phyloP scores from a whole-genome alignment of 2,113 vertebrate genomes.

The Platycercus adscitus region DNA sequence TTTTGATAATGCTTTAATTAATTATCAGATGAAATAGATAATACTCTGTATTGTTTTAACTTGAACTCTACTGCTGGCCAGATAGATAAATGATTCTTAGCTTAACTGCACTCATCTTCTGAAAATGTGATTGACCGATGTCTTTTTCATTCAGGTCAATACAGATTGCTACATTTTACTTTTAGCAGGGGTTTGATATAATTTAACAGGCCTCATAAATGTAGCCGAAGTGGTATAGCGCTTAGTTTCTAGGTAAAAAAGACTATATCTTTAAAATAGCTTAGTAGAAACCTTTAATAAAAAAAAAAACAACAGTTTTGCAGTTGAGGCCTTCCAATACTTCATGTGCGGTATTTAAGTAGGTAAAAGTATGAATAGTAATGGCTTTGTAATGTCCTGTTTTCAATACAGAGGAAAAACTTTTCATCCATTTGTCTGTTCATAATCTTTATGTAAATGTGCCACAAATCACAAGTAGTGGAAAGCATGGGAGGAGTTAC shows the following conservation, averaged over 20 bases:
- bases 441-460: neutral
- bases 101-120: neutral
- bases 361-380: neutral
- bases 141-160: rapidly evolving
- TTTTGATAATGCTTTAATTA: neutral
- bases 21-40: neutral
- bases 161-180: neutral
- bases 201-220: neutral
- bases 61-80: neutral
- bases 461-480: rapidly evolving
- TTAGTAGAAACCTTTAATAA: neutral
- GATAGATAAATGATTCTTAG: neutral
- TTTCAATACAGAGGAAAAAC: neutral
- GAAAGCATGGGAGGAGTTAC: neutral
- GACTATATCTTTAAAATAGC: neutral
- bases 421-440: neutral
- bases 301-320: neutral
- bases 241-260: neutral
- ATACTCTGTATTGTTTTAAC: neutral
- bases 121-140: neutral
- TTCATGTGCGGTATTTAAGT: neutral
- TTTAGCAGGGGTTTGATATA: neutral
- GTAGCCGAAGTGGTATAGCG: neutral
- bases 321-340: neutral
- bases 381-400: neutral